Conservation (phyloP, 2,113 vertebrate genomes). For the Aviceda subcristata region DNA sequence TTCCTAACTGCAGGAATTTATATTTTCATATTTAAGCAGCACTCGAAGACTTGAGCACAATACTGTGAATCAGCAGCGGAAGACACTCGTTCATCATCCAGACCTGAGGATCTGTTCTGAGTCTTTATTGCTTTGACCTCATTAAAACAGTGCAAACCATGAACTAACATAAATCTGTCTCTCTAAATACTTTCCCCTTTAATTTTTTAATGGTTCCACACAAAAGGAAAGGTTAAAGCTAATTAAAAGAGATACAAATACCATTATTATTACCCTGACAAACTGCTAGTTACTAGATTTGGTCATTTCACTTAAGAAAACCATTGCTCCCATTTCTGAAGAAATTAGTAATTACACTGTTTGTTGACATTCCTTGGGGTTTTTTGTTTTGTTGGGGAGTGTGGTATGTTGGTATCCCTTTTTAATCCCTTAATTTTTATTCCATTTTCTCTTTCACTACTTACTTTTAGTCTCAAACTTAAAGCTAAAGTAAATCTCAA, state of each 20-base stretch:
- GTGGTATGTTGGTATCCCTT: background rate
- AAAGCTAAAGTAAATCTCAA: background rate
- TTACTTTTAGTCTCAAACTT: conserved; percentile 3
- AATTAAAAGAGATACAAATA: conserved; percentile 74
- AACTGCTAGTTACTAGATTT: conserved; percentile 66
- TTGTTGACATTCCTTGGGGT: conserved; percentile 48
- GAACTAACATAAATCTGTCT: conserved; percentile 64
- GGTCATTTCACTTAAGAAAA: conserved; percentile 56
- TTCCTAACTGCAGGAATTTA: background rate
- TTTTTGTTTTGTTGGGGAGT: background rate
- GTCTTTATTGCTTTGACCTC: conserved; percentile 73
- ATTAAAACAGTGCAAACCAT: conserved; percentile 70
- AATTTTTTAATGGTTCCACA: conserved; percentile 73
- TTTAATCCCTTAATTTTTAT: background rate
- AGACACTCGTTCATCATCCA: conserved; percentile 83
- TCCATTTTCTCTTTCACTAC: background rate
- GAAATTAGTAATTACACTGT: conserved; percentile 57
- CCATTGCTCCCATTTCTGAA: conserved; percentile 60
- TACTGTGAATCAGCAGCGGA: conserved; percentile 52
- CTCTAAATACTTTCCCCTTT: conserved; percentile 67
- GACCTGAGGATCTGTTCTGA: conserved; percentile 63
- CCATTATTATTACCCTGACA: conserved; percentile 60
- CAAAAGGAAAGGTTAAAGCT: conserved; percentile 72
- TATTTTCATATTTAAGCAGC: conserved; percentile 9
- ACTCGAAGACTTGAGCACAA: background rate